Percentiles rank a stretch among this genome's conserved stretches.
phyloP scores from a whole-genome alignment of 1,140 invertebrate genomes.

The Drosophila arizonae region DNA sequence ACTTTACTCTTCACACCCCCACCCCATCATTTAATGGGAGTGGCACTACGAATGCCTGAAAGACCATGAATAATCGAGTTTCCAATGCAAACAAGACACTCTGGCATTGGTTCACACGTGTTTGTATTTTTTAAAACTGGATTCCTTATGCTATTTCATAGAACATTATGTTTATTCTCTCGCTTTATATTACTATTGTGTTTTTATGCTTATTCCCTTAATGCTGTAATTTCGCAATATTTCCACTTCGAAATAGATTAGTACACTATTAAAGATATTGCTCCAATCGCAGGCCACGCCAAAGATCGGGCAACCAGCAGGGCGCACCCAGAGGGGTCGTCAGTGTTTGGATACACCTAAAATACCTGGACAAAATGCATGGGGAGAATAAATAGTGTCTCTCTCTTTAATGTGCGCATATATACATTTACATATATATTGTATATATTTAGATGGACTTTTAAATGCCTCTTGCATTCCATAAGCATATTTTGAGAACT shows the following conservation, averaged over 20 bases:
- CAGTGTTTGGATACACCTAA: slow-evolving; percentile 39
- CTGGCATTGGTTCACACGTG: too few species aligned
- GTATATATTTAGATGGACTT: background rate
- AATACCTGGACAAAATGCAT: slow-evolving; percentile 37
- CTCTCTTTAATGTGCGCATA: background rate
- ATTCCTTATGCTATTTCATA: too few species aligned
- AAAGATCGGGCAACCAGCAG: slow-evolving; percentile 3
- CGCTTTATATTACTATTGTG: background rate
- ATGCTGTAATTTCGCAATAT: background rate
- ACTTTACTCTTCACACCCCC: background rate
- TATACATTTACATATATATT: background rate
- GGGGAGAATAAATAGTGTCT: background rate
- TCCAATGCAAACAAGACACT: too few species aligned
- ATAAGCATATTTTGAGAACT: slow-evolving; percentile 45
- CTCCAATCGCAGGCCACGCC: slow-evolving; percentile 7
- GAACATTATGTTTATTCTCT: background rate
- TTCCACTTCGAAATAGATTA: slow-evolving; percentile 10
- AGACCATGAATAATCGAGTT: too few species aligned
- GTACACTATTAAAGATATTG: slow-evolving; percentile 34
- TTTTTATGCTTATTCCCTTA: background rate
- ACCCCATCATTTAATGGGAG: too few species aligned
- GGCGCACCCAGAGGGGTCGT: slow-evolving; percentile 34
- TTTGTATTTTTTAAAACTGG: too few species aligned
- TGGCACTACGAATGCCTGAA: too few species aligned
- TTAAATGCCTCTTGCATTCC: slow-evolving; percentile 16